Percentiles rank a stretch among this genome's conserved stretches.
phyloP scores from a whole-genome alignment of 2,888 invertebrate species.

The Stenodera caucasica region DNA sequence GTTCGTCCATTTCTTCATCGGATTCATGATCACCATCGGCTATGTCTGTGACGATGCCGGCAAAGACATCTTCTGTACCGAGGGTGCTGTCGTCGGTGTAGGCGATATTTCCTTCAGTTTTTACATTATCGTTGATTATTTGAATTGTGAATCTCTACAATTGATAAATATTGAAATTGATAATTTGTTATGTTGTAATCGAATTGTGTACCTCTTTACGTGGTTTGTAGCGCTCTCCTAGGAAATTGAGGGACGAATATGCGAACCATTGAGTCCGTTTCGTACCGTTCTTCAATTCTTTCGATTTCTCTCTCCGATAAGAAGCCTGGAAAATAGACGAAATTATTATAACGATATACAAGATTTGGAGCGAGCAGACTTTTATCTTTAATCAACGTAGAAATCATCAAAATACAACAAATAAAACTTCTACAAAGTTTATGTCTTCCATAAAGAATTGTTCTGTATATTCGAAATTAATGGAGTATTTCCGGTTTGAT shows the following conservation, averaged over 20 bases:
- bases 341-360: too few species aligned
- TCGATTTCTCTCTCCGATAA: background rate
- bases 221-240: background rate
- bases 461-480: too few species aligned
- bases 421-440: too few species aligned
- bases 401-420: too few species aligned
- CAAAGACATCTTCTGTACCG: background rate
- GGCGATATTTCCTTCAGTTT: background rate
- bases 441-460: too few species aligned
- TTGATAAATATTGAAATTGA: background rate
- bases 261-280: background rate
- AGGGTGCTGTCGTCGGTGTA: background rate
- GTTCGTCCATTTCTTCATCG: background rate
- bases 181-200: too few species aligned
- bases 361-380: too few species aligned
- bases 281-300: background rate
- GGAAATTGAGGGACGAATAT: background rate
- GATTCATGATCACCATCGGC: background rate
- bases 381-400: too few species aligned
- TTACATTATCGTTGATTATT: background rate
- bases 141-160: background rate
- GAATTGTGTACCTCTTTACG: background rate
- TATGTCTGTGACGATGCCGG: background rate
- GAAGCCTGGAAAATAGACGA: background rate
- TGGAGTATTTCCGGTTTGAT: too few species aligned